Base-by-base conservation (phyloP, 2,797 vertebrate species). In the Poecilia picta region DNA sequence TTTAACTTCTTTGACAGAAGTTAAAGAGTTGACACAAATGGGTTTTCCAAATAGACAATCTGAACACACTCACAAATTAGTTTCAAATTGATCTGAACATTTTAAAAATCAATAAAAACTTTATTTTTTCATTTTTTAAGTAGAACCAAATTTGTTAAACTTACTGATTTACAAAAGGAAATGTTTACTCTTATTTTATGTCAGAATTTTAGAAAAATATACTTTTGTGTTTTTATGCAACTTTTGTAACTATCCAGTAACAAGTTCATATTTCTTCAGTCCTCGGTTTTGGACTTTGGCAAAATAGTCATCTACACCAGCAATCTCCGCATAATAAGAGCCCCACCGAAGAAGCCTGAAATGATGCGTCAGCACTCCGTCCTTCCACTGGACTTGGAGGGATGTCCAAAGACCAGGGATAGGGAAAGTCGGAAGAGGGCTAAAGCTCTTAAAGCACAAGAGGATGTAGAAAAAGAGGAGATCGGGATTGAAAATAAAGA, bases 261-360 rank as follows among this genome's bases (percentile, higher is more conserved):
- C 11, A 71, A 70, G 11, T 45, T 25, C 41, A n/a, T 25, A 45
- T 71, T 45, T 71, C 41, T 46, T 71, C 81, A 96, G 95, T 95
- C 95, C 2, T 93, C 97, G 0, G 93, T 97, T 80, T 88, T 98
- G 93, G 98, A 99, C 92, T 99, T 99, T 89, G 97, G 98, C 79
- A 98, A 98, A 94, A 99, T 99, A 80, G 98, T 99, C 81, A 99
- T 99, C 94, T 99, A 99, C 87, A 99, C 98, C 25, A 99, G 97
- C 80, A 99, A 99, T 78, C 93, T 99, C 89, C 98, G 97, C 90
- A 98, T 99, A 89, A 96, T 99, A 88, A 95, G 97, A 80, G 96
- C 97, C 0, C 97, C 98, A 0, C 93, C 92, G 78, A 96, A 93
- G 88, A 96, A 96, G 87, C 94, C 92, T 5, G 97, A 98, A 71